Evolutionary conservation across 2,888 invertebrate species (phyloP).

Genomic region (Crioceris asparagi): DNA sequence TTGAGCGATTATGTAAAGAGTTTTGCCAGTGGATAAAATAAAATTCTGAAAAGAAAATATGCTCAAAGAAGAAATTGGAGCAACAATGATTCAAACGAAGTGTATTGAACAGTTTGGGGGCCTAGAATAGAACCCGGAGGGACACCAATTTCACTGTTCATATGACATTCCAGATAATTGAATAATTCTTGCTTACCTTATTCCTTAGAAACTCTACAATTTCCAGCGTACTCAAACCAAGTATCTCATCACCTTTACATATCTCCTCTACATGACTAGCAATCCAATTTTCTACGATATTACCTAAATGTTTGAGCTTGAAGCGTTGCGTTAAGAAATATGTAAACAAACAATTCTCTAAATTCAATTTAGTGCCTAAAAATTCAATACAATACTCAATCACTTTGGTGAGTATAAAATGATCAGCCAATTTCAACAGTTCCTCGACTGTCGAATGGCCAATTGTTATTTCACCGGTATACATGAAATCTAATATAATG

Average conservation of each 20-base stretch:
- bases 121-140: no score
- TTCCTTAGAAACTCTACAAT: slow-evolving; percentile 44
- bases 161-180: neutral
- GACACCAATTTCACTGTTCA: no score
- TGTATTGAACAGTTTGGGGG: no score
- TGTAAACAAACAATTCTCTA: slow-evolving; percentile 51
- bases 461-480: slow-evolving; percentile 50
- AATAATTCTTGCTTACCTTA: slow-evolving; percentile 32
- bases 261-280: slow-evolving; percentile 42
- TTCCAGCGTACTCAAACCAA: slow-evolving; percentile 39
- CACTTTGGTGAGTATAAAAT: slow-evolving; percentile 49
- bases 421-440: slow-evolving; percentile 49
- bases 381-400: slow-evolving; percentile 55
- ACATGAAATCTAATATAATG: slow-evolving; percentile 52
- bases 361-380: slow-evolving; percentile 48
- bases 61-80: no score
- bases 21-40: slow-evolving; percentile 35
- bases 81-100: no score
- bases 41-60: slow-evolving; percentile 28
- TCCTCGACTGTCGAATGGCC: slow-evolving; percentile 50
- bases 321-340: slow-evolving; percentile 50
- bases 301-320: slow-evolving; percentile 45
- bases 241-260: slow-evolving; percentile 44
- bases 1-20: slow-evolving; percentile 41
- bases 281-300: slow-evolving; percentile 46